Percentiles rank a stretch among this genome's conserved stretches.
Evolutionary conservation across 2,888 invertebrate species (phyloP).

Genomic region (Archips xylosteana): DNA sequence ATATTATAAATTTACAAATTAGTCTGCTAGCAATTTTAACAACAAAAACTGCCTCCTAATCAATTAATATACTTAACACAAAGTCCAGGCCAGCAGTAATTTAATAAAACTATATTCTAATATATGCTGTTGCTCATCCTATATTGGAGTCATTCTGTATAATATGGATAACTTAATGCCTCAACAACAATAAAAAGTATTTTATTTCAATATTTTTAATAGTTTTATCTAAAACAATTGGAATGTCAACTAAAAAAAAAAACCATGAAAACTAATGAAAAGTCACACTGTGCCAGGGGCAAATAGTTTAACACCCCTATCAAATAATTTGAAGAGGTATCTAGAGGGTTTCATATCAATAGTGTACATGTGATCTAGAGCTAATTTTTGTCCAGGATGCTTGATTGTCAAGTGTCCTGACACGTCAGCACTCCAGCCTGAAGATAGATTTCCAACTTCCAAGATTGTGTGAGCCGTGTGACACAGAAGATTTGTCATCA

Average conservation of each 20-base stretch:
- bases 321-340: slow-evolving; percentile 90
- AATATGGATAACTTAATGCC: too few species aligned
- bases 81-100: neutral
- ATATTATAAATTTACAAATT: too few species aligned
- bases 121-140: too few species aligned
- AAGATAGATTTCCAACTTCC: slow-evolving; percentile 88
- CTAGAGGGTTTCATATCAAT: slow-evolving; percentile 63
- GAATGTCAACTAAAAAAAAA: slow-evolving; percentile 3
- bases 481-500: slow-evolving; percentile 86
- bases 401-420: slow-evolving; percentile 88
- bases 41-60: too few species aligned
- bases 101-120: too few species aligned
- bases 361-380: slow-evolving; percentile 59
- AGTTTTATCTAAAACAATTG: neutral
- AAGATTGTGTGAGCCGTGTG: slow-evolving; percentile 88
- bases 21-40: too few species aligned
- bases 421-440: slow-evolving; percentile 90
- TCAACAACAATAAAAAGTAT: neutral
- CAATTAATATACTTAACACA: too few species aligned
- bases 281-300: slow-evolving; percentile 86
- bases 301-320: slow-evolving; percentile 90
- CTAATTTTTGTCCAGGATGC: slow-evolving; percentile 70
- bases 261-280: neutral
- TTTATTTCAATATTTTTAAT: neutral
- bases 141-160: too few species aligned